A percentile compares a stretch with the other conserved stretches of the same genome.
These are phyloP conservation scores for Chrysotoxum bicinctum DNA, from an alignment of 2,888 invertebrate genomes.

Conservation along the genomic window DNA sequence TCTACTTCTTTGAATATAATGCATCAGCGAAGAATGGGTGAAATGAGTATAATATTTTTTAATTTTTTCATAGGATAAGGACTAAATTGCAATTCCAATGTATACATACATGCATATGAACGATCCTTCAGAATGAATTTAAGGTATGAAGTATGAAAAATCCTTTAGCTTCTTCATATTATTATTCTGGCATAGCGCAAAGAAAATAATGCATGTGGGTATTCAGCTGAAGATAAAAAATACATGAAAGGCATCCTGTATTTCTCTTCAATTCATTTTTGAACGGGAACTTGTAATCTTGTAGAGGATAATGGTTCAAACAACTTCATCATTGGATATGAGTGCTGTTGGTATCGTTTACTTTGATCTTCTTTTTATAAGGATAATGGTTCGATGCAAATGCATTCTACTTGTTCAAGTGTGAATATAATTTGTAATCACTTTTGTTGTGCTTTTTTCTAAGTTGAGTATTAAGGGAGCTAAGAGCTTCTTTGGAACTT, in stretches of 20 bases:
- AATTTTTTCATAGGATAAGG: conserved; percentile 72
- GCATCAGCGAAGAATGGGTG: conserved; percentile 11
- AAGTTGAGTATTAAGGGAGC: too few species aligned
- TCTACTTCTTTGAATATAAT: conserved; percentile 7
- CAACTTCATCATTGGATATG: conserved; percentile 57
- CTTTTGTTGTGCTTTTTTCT: conserved; percentile 37
- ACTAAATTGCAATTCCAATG: conserved; percentile 69
- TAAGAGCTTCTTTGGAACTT: not conserved
- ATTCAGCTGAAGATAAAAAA: conserved; percentile 51
- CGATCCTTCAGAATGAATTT: conserved; percentile 59
- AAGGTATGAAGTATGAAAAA: conserved; percentile 43
- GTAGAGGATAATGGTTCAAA: conserved; percentile 57
- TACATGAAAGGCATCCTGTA: conserved; percentile 30
- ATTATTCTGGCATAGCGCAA: conserved; percentile 1
- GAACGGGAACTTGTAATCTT: conserved; percentile 19
- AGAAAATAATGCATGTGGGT: conserved; percentile 53
- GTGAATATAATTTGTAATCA: conserved; percentile 30
- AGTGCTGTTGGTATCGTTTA: conserved; percentile 34
- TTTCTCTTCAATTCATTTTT: not conserved
- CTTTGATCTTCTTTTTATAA: conserved; percentile 50
- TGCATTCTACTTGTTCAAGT: conserved; percentile 28
- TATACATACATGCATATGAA: not conserved
- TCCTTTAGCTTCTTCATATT: conserved; percentile 35
- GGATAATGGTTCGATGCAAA: conserved; percentile 42
- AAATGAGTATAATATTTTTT: conserved; percentile 58